Percentiles rank a stretch among this genome's conserved stretches.
Evolutionary conservation across 92 coral and sea anemone species (phyloP).

Genomic region (Plumapathes pennacea): DNA sequence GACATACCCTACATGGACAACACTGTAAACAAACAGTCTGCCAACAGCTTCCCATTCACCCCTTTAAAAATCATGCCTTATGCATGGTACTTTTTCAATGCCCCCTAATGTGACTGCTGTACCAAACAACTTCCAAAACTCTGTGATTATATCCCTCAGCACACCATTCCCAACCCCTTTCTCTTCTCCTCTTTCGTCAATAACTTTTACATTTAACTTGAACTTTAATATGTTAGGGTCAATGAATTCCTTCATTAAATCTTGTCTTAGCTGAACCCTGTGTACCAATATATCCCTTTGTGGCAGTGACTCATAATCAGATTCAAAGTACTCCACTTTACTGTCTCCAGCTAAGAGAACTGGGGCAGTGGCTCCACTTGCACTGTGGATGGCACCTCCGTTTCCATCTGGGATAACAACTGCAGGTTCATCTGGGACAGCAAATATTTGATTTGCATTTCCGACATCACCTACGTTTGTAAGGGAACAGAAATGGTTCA

Average conservation of each 20-base stretch:
- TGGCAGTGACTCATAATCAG: no score
- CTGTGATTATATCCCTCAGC: conserved; percentile 21
- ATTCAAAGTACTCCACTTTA: no score
- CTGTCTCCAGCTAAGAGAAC: no score
- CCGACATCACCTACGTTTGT: no score
- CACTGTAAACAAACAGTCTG: conserved; percentile 48
- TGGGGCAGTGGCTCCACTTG: no score
- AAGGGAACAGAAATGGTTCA: no score
- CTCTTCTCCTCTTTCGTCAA: conserved; percentile 37
- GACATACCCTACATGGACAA: conserved; percentile 10
- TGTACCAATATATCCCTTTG: conserved; percentile 22
- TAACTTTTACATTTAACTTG: conserved; percentile 23
- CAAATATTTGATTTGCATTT: no score
- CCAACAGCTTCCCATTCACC: conserved; percentile 52
- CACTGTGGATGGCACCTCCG: no score
- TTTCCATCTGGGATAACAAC: no score
- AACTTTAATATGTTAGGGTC: conserved; percentile 24
- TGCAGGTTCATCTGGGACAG: no score
- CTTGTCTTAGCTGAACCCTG: conserved; percentile 44
- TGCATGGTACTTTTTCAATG: conserved; percentile 37
- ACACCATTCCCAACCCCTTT: conserved; percentile 46
- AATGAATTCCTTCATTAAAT: conserved; percentile 20
- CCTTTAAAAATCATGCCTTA: conserved; percentile 48
- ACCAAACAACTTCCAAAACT: conserved; percentile 27
- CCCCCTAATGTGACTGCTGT: conserved; percentile 23